phyloP scores from a whole-genome alignment of 2,888 invertebrate genomes.

The Congeria kusceri region DNA sequence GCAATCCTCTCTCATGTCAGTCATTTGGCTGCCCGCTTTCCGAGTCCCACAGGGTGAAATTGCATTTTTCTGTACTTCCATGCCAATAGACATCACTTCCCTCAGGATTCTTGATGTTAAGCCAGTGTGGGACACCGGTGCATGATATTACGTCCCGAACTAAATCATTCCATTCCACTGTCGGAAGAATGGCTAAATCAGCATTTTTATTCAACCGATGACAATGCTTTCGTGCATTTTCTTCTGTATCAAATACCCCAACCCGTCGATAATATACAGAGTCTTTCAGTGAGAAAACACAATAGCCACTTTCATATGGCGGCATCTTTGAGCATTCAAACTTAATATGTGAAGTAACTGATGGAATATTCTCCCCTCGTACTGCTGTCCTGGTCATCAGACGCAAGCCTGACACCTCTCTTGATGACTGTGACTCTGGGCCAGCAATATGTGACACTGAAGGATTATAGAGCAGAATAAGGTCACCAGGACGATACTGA shows the following conservation, averaged over 20 bases:
- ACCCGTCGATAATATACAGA: conserved; percentile 43
- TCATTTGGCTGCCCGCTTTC: conserved; percentile 43
- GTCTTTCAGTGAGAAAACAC: conserved; percentile 48
- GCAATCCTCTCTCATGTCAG: conserved; percentile 45
- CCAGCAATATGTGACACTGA: conserved; percentile 48
- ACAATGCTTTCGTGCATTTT: conserved; percentile 32
- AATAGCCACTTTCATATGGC: conserved; percentile 40
- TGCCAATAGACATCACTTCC: conserved; percentile 38
- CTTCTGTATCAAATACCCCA: conserved; percentile 35
- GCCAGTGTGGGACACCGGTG: conserved; percentile 44
- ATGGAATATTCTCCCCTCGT: conserved; percentile 21
- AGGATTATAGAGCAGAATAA: conserved; percentile 45
- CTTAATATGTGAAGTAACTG: conserved; percentile 25
- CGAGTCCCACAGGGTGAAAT: conserved; percentile 37
- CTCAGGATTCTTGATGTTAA: conserved; percentile 43
- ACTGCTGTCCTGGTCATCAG: conserved; percentile 44
- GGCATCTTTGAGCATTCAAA: conserved; percentile 34
- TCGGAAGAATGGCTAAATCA: conserved; percentile 34
- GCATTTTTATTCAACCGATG: conserved; percentile 34
- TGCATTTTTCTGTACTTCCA: conserved; percentile 3
- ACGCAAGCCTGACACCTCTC: conserved; percentile 37
- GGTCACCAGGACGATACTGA: conserved; percentile 39
- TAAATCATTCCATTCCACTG: conserved; percentile 41
- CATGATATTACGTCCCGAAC: conserved; percentile 25
- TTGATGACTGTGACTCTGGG: conserved; percentile 40